Evolutionary conservation across 2,888 invertebrate species (phyloP).

Genomic region (Galerucella nymphaeae): DNA sequence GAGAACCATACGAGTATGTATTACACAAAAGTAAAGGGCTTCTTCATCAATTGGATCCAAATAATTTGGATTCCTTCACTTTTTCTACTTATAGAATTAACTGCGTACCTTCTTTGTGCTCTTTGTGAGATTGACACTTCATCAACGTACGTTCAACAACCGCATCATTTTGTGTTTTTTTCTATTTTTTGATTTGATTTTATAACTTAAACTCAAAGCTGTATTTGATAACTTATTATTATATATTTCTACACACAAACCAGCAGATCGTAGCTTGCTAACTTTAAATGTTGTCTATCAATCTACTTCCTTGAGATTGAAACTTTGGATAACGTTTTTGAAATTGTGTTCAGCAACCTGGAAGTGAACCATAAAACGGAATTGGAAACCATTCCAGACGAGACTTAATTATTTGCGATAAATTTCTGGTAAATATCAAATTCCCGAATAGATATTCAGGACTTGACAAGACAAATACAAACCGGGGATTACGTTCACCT

Average conservation of each 20-base stretch:
- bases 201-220: too few relatives aligned
- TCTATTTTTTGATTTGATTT: too few relatives aligned
- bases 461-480: slow-evolving; percentile 13
- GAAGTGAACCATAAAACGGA: neutral
- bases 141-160: too few relatives aligned
- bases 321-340: neutral
- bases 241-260: neutral
- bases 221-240: neutral
- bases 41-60: too few relatives aligned
- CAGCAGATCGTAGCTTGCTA: neutral
- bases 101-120: too few relatives aligned
- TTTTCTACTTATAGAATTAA: too few relatives aligned
- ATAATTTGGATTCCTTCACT: too few relatives aligned
- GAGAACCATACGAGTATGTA: too few relatives aligned
- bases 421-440: slow-evolving; percentile 16
- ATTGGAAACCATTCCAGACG: neutral
- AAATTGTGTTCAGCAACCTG: slow-evolving; percentile 6
- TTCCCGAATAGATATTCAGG: neutral
- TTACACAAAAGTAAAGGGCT: too few relatives aligned
- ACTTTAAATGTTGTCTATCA: neutral
- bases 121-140: too few relatives aligned
- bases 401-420: slow-evolving; percentile 5
- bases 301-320: neutral
- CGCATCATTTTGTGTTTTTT: too few relatives aligned
- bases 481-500: slow-evolving; percentile 2